Percentiles rank a stretch among this genome's conserved stretches.
phyloP scores from a whole-genome alignment of 1,140 invertebrate genomes.

The Heliconius hermathena region DNA sequence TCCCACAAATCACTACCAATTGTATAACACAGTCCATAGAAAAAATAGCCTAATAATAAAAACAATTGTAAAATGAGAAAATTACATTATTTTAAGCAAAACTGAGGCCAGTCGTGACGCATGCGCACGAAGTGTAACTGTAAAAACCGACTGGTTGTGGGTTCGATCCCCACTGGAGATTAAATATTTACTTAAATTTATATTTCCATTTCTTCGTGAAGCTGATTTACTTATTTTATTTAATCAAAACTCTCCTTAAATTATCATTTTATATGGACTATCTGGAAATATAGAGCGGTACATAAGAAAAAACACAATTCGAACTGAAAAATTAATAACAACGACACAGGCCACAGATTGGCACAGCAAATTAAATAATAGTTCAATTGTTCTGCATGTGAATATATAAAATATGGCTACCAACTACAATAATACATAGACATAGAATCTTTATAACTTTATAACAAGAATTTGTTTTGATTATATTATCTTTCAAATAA shows the following conservation, averaged over 20 bases:
- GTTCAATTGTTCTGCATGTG: conserved; percentile 30
- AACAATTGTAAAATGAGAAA: neutral
- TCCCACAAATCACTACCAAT: neutral
- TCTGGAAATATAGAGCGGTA: neutral
- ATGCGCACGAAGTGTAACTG: too few relatives aligned
- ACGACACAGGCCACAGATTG: conserved; percentile 17
- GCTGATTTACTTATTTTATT: neutral
- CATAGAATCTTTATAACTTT: neutral
- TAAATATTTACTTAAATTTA: too few relatives aligned
- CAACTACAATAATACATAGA: neutral
- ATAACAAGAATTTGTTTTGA: neutral
- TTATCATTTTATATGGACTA: neutral
- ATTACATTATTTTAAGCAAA: too few relatives aligned
- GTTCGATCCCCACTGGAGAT: too few relatives aligned
- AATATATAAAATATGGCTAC: conserved; percentile 17
- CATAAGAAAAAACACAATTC: neutral
- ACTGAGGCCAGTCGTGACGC: too few relatives aligned
- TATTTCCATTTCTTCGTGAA: too few relatives aligned
- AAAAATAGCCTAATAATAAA: neutral
- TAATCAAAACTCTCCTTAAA: neutral
- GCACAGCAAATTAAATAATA: conserved; percentile 29
- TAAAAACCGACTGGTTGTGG: too few relatives aligned
- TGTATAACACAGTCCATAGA: neutral
- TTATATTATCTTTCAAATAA: neutral
- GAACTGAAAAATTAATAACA: neutral